These are phyloP conservation scores for Tragelaphus eurycerus DNA, from an alignment of 2,797 vertebrate species.

Conservation along the genomic window DNA sequence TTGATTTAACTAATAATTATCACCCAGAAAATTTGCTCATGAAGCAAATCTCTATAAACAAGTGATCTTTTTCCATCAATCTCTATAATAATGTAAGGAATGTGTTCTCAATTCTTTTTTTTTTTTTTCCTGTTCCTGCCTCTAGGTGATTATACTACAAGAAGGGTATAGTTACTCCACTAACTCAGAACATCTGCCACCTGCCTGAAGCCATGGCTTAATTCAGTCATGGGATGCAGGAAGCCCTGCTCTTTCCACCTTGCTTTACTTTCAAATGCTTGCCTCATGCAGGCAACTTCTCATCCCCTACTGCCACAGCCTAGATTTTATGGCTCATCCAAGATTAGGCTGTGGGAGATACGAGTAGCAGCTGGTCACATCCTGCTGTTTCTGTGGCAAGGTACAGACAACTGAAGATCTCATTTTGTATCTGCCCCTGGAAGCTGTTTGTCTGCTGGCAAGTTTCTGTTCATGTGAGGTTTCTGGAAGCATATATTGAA, in stretches of 20 bases:
- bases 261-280: conserved; percentile 58
- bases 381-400: conserved; percentile 49
- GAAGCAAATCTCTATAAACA: conserved; percentile 13
- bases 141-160: conserved; percentile 57
- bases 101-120: background rate
- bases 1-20: background rate
- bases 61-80: background rate
- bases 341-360: conserved; percentile 50
- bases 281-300: conserved; percentile 45
- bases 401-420: conserved; percentile 49
- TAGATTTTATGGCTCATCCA: conserved; percentile 53
- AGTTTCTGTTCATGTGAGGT: conserved; percentile 35
- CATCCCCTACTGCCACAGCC: conserved; percentile 25
- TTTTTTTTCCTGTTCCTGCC: conserved; percentile 9
- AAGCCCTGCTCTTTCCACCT: conserved; percentile 56
- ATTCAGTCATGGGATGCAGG: conserved; percentile 36
- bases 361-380: conserved; percentile 60
- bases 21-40: background rate
- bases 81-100: conserved; percentile 1
- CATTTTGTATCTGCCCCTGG: conserved; percentile 60
- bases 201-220: conserved; percentile 63
- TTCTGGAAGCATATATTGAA: conserved; percentile 49
- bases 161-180: conserved; percentile 16
- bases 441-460: conserved; percentile 45
- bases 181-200: conserved; percentile 68